Conservation (phyloP, 2,113 vertebrate genomes). For the Serinus canaria region DNA sequence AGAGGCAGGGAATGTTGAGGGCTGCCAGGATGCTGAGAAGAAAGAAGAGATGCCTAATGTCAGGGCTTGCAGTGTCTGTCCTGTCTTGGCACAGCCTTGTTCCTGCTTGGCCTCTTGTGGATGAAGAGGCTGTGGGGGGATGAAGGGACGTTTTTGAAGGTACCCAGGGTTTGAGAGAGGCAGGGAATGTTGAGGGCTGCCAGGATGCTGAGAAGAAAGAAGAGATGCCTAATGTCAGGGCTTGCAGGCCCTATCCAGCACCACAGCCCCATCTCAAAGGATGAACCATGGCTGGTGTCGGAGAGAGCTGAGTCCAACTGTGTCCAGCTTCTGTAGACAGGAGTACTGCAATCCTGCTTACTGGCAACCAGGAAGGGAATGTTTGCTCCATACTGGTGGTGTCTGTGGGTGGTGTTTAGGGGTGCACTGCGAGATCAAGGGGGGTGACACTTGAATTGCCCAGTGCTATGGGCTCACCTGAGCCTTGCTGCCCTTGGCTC, state of each 20-base stretch:
- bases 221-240: neutral
- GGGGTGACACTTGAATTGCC: neutral
- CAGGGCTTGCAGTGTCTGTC: neutral
- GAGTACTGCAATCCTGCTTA: neutral
- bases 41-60: neutral
- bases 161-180: accelerated
- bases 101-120: neutral
- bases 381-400: accelerated
- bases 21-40: neutral
- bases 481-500: neutral
- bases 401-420: neutral
- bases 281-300: neutral
- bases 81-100: neutral
- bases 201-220: neutral
- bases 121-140: neutral
- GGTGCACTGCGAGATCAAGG: accelerated
- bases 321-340: neutral
- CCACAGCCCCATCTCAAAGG: neutral
- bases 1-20: neutral
- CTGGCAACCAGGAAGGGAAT: neutral
- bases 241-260: neutral
- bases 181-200: neutral
- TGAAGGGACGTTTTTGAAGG: neutral
- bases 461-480: neutral
- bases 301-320: neutral